These are phyloP conservation scores for Astropecten irregularis DNA, from an alignment of 53 echinoderm and acorn worm species.

Conservation along the genomic window DNA sequence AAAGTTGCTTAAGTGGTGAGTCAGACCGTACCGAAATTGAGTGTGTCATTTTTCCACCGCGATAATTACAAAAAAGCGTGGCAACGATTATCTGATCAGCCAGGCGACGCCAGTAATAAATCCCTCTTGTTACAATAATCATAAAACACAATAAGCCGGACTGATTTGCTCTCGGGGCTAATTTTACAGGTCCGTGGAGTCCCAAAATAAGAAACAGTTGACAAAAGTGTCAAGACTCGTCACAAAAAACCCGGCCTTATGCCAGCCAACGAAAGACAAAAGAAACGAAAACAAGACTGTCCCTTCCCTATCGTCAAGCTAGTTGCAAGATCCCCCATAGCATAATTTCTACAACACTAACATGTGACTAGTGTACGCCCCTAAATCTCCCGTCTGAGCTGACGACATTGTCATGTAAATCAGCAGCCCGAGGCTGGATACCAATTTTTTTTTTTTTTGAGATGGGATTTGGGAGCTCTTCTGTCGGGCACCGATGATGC, in stretches of 20 bases:
- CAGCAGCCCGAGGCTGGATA: constrained; percentile 16
- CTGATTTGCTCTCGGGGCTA: background rate
- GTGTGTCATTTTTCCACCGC: constrained; percentile 5
- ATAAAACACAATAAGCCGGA: constrained; percentile 1
- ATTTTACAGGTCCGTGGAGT: constrained; percentile 18
- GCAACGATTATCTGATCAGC: constrained; percentile 4
- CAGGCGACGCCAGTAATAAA: background rate
- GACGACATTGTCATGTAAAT: constrained; percentile 56
- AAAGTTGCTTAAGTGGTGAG: too few relatives aligned
- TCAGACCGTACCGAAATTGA: background rate
- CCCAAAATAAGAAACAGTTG: constrained; percentile 6
- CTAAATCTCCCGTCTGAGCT: background rate
- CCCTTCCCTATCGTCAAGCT: background rate
- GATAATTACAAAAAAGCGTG: constrained; percentile 1
- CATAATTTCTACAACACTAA: constrained; percentile 27
- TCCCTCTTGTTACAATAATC: constrained; percentile 5
- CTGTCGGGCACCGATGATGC: background rate
- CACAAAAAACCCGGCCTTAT: too few relatives aligned
- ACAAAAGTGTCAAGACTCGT: constrained; percentile 29
- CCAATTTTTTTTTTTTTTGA: background rate
- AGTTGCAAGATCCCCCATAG: background rate
- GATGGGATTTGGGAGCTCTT: background rate
- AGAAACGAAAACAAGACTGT: background rate
- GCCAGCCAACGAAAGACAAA: too few relatives aligned
- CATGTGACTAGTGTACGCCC: constrained; percentile 9